Evolutionary conservation across 2,888 invertebrate genomes (phyloP).

Genomic region (Polydrusus tereticollis): DNA sequence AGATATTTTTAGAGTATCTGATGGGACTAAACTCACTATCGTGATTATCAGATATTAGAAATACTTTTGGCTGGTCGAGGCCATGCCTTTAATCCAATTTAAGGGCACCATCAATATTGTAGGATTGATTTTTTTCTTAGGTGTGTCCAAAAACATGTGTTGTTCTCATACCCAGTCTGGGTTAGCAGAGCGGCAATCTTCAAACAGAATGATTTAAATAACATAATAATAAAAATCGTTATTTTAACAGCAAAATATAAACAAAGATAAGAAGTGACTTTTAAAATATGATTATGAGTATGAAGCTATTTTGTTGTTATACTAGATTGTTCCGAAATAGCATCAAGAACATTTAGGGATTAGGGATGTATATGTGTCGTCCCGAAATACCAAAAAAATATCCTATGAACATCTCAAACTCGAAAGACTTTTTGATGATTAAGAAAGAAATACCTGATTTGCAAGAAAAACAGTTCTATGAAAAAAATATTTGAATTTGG

Average conservation of each 20-base stretch:
- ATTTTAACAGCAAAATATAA: background rate
- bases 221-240: conserved; percentile 6
- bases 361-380: no score
- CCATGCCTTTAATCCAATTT: conserved; percentile 1
- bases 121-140: no score
- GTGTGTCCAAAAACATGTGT: no score
- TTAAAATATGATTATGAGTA: background rate
- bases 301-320: background rate
- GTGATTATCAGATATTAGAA: conserved; percentile 30
- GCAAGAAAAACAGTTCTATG: no score
- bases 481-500: no score
- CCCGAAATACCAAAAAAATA: no score
- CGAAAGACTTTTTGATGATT: no score
- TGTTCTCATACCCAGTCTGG: no score
- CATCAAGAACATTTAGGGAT: no score
- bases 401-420: no score
- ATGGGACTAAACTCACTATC: conserved; percentile 12
- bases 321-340: background rate
- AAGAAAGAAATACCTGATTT: no score
- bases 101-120: background rate
- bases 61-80: background rate
- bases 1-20: conserved; percentile 22
- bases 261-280: conserved; percentile 5
- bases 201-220: background rate
- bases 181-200: background rate